These are phyloP conservation scores for Lycophotia porphyrea DNA, from an alignment of 2,888 invertebrate species.

Conservation along the genomic window DNA sequence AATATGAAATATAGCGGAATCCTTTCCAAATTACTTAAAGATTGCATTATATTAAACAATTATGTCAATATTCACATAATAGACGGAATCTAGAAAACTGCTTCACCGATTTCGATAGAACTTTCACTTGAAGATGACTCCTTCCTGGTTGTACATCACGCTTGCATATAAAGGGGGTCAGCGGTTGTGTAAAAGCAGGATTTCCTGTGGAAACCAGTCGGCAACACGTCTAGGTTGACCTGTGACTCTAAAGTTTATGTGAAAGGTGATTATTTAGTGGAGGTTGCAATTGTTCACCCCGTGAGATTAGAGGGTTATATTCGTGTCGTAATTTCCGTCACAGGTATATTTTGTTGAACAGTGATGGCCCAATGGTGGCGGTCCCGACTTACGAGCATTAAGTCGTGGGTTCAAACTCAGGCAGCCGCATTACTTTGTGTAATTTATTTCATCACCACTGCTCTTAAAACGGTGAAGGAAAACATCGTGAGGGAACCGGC, in stretches of 20 bases:
- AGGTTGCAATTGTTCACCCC: constrained; percentile 26
- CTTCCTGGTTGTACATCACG: constrained; percentile 52
- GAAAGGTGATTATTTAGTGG: constrained; percentile 46
- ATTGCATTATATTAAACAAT: constrained; percentile 29
- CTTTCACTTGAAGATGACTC: constrained; percentile 51
- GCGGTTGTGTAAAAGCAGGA: constrained; percentile 52
- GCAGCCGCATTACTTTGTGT: too few species aligned
- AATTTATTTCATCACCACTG: too few species aligned
- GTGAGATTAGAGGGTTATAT: background rate
- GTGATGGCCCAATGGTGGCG: too few species aligned
- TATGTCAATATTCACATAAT: constrained; percentile 40
- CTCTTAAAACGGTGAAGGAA: too few species aligned
- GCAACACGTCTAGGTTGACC: constrained; percentile 32
- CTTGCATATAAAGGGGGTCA: constrained; percentile 43
- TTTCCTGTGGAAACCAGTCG: constrained; percentile 57
- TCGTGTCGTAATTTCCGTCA: constrained; percentile 20
- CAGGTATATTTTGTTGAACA: background rate
- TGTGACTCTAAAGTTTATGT: constrained; percentile 26
- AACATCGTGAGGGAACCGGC: too few species aligned
- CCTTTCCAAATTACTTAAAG: constrained; percentile 6
- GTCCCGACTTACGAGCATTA: too few species aligned
- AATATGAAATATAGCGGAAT: constrained; percentile 8
- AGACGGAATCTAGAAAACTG: constrained; percentile 41
- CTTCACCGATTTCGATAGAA: constrained; percentile 31
- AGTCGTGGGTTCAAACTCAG: too few species aligned